Base-by-base conservation (phyloP, 2,888 invertebrate species). In the Drosophila kambysellisi region DNA sequence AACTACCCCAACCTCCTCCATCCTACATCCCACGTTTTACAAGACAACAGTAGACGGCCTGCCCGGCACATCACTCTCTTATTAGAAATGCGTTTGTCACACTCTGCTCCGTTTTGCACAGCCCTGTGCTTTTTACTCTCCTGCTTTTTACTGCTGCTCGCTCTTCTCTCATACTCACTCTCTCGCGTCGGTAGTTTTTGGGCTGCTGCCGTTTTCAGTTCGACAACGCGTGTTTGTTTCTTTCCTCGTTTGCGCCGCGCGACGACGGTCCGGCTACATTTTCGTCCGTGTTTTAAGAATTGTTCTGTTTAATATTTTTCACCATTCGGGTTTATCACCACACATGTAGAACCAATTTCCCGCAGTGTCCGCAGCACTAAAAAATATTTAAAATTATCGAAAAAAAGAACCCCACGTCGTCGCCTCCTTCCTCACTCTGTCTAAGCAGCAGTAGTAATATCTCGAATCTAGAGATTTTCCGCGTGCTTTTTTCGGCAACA, bases 161-260 rank as follows among this genome's bases (percentile, higher is more conserved):
- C 58, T 61, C 65, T 54, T 46, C 46, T 15, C 15, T 46, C 46
- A 15, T 8, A 46, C 39, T 41, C 33, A n/a, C 66, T 61, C 69
- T 71, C 72, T 53, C 60, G 57, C 33, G 64, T 66, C 70, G 72
- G 70, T 82, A 66, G 78, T 81, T 85, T 85, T 85, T 82, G 60
- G 70, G 84, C 76, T 79, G 79, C 79, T 76, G 79, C 70, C 61
- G 72, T 58, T 52, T 54, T 66, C 50, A 67, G 65, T 57, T 81
- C 73, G 79, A 61, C 68, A 67, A 70, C 86, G 77, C 75, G 82
- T 82, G 87, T 82, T 83, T 72, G 88, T 83, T 85, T 85, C 85
- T 88, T 88, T 88, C 88, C 85, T 85, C 85, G 85, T 83, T 88
- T 86, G 83, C 81, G 78, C 85, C 84, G 87, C 79, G 84, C 78